phyloP scores from a whole-genome alignment of 2,797 vertebrate species.

The Vireo griseus region DNA sequence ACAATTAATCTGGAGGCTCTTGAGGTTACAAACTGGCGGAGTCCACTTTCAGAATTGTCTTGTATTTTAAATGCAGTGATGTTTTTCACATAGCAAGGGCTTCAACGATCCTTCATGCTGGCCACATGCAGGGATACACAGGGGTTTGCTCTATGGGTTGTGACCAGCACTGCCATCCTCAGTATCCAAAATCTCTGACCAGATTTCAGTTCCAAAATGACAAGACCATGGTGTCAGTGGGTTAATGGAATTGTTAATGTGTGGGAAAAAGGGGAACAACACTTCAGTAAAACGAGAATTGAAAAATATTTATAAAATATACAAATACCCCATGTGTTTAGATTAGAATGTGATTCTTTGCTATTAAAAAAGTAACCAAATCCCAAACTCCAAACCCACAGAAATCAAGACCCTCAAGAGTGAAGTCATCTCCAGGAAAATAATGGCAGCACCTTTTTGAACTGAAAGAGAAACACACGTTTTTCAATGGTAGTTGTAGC shows the following conservation, averaged over 20 bases:
- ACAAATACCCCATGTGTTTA: not conserved
- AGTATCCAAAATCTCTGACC: not conserved
- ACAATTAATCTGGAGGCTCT: not conserved
- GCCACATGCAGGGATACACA: not conserved
- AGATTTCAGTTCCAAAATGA: not conserved
- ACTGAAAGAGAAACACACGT: not conserved
- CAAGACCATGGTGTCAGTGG: fast-evolving
- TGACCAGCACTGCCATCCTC: not conserved
- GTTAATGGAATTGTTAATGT: not conserved
- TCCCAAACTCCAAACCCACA: not conserved
- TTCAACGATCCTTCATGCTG: not conserved
- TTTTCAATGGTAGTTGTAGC: not conserved
- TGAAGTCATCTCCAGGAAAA: not conserved
- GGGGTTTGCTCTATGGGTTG: not conserved
- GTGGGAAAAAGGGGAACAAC: not conserved
- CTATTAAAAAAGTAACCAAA: not conserved
- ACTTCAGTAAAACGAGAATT: not conserved
- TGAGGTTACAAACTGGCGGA: not conserved
- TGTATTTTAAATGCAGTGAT: not conserved
- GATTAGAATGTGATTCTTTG: not conserved
- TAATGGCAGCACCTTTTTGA: not conserved
- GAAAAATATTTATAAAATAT: not conserved
- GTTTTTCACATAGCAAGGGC: not conserved
- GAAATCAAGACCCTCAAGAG: not conserved
- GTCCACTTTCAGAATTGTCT: not conserved